Conservation (phyloP, 2,113 vertebrate species). For the Urocynchramus pylzowi region DNA sequence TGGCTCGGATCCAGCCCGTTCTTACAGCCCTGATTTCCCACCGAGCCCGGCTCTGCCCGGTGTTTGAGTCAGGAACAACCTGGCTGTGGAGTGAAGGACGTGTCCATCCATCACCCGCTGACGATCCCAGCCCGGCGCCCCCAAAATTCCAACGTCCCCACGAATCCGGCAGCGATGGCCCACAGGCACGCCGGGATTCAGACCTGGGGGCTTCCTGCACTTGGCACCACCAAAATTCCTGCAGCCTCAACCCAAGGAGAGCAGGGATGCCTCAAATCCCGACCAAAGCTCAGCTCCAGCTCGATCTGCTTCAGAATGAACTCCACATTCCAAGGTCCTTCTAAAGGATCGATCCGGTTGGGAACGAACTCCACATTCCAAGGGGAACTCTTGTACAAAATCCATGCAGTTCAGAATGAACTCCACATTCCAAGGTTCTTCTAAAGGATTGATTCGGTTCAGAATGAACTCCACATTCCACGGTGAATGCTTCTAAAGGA, state of each 20-base stretch:
- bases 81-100: accelerated
- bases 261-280: accelerated
- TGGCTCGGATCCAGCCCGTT: background rate
- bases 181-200: background rate
- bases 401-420: accelerated
- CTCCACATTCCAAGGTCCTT: background rate
- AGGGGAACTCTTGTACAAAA: background rate
- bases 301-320: accelerated
- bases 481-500: accelerated
- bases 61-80: background rate
- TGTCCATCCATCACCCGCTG: background rate
- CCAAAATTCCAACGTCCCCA: background rate
- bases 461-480: background rate
- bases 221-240: background rate
- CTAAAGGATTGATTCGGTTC: accelerated
- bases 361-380: background rate
- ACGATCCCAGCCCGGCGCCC: background rate
- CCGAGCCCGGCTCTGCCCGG: background rate
- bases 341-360: accelerated
- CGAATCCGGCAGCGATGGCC: accelerated
- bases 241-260: background rate
- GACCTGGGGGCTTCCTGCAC: background rate
- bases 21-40: background rate
- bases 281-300: background rate
- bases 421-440: background rate